Evolutionary conservation across 2,113 vertebrate genomes (phyloP), one percentile per base, ranked within the genome.

Genomic region (Oryzias woworae): DNA sequence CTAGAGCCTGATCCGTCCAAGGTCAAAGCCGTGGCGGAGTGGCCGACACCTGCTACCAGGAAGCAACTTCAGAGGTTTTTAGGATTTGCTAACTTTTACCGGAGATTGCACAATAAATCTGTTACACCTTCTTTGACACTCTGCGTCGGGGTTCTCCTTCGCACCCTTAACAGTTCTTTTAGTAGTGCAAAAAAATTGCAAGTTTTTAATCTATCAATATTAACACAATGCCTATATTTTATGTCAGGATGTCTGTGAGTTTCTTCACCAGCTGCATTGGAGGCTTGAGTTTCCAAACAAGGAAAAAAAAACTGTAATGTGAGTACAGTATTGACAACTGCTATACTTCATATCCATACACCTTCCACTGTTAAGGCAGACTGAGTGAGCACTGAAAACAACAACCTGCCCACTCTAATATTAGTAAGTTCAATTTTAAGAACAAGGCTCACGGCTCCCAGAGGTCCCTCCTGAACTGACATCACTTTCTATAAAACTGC

Each of bases 401-500:
- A 36, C 64, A 66, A 56, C 55, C 24, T 62, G 10, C 20, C 7
- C 24, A 2, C 23, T 60, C 42, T 16, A 41, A 62, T 36, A 47
- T 24, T n/a, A 28, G 57, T 45, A 36, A 73, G 48, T 24, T 71
- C 57, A 54, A 63, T 65, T 77, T 67, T 67, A 66, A 69, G 18
- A 75, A 48, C 66, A 64, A 36, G 65, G 55, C n/a, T 4, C 53
- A 53, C 4, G 70, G 6, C 8, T 79, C 75, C 77, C 68, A 56
- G 26, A 31, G 61, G 79, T 50, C 60, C 71, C 57, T 56, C 46
- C 31, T 60, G 56, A 76, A 79, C 73, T 74, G 80, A 71, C 58
- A 62, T 66, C 63, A 70, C 66, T 78, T 82, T 64, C 64, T 49
- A 73, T 84, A 59, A 77, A 73, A 68, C 58, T 71, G 69, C 58